Evolutionary conservation across 2,888 invertebrate species (phyloP), one percentile per base, ranked within the genome.

Genomic region (Lamproptera curius): DNA sequence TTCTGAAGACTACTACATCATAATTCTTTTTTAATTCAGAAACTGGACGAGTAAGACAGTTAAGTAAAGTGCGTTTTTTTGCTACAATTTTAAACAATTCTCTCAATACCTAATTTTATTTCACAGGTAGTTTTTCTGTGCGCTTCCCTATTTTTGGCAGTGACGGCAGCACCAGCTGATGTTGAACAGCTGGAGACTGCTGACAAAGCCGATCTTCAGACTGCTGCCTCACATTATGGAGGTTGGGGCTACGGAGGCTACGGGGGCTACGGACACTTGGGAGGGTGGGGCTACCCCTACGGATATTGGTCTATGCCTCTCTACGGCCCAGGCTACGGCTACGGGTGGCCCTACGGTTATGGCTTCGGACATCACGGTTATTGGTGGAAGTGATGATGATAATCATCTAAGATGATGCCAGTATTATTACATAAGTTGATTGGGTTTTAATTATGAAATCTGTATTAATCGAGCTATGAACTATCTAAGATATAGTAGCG

Each of bases 201-300:
- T 1, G 79, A 76, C 2, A 76, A 80, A 14, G 82, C 77, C 10
- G 87, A 87, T 53, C 62, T 88, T 1, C 80, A 85, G 52, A 70
- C 85, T 0, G 82, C 82, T 0, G 88, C 87, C 0, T 75, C 86
- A 0, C 77, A 78, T 48, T 86, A 78, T 70, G 79, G 79, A 0
- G 78, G 77, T 23, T 64, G 62, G 42, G 73, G 76, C 0, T 74
- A 76, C 0, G 73, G 76, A 0, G 75, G 76, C 0, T 57, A 55
- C 50, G 56, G 56, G 1, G 61, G 67, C 31, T 62, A 57, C 34
- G 72, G 70, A 1, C 61, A 63, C 2, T 59, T 62, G 52, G 56
- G 64, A 16, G 57, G 58, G 1, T 59, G 58, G 39, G 67, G 66
- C 1, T 57, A 60, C 46, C 61, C 62, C 11, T 67, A 66, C 35